A percentile compares a stretch with the other conserved stretches of the same genome.
Evolutionary conservation across 2,113 vertebrate genomes (phyloP).

Genomic region (Trogon surrucura): DNA sequence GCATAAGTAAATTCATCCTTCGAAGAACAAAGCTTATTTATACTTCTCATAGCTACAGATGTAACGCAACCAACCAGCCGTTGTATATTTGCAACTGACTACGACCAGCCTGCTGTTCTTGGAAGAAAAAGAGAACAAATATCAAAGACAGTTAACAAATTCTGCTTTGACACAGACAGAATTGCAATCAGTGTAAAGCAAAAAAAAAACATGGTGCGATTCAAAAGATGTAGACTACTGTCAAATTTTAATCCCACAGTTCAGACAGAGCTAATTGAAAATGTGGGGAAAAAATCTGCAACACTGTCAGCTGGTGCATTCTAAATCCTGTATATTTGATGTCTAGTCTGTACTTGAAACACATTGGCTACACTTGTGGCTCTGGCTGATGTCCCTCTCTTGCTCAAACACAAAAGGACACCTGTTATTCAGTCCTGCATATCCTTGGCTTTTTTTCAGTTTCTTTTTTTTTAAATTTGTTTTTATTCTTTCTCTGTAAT

Average conservation of each 20-base stretch:
- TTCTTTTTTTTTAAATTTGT: background rate
- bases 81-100: background rate
- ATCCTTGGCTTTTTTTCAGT: background rate
- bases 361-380: background rate
- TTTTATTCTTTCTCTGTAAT: background rate
- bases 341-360: background rate
- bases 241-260: background rate
- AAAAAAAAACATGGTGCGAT: background rate
- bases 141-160: background rate
- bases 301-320: background rate
- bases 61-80: background rate
- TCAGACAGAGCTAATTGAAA: background rate
- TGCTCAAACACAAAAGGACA: background rate
- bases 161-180: background rate
- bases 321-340: background rate
- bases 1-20: background rate
- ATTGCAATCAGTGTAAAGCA: background rate
- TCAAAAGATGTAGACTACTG: background rate
- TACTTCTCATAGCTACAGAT: background rate
- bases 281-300: background rate
- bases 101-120: background rate
- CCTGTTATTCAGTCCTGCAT: background rate
- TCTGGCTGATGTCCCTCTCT: background rate
- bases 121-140: background rate
- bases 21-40: background rate